Evolutionary conservation across 2,888 invertebrate species (phyloP).

Genomic region (Tubulanus polymorphus): DNA sequence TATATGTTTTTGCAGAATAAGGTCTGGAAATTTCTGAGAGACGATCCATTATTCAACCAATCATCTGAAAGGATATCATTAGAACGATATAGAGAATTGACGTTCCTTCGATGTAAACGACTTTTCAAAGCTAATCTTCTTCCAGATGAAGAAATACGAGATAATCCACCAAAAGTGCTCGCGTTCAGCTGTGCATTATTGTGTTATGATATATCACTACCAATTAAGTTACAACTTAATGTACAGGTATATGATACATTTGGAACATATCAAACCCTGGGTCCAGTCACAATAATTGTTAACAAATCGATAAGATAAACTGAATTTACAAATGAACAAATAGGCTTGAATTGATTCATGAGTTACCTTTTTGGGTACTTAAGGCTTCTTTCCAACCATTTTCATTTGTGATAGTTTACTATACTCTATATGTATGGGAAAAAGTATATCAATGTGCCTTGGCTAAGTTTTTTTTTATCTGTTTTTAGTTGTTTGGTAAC

Average conservation of each 20-base stretch:
- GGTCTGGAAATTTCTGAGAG: conserved; percentile 73
- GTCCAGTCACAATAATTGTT: not conserved
- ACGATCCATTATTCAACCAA: conserved; percentile 74
- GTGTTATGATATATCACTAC: conserved; percentile 51
- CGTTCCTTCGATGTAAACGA: conserved; percentile 56
- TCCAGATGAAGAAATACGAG: conserved; percentile 57
- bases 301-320: not conserved
- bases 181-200: conserved; percentile 44
- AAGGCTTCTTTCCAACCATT: too few relatives aligned
- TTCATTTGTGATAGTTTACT: too few relatives aligned
- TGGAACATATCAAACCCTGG: not conserved
- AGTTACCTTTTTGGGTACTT: too few relatives aligned
- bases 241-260: conserved; percentile 30
- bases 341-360: not conserved
- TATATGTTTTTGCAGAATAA: conserved; percentile 61
- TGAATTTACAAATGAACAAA: not conserved
- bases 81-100: conserved; percentile 63
- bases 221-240: conserved; percentile 45
- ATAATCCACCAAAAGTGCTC: conserved; percentile 45
- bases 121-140: conserved; percentile 65
- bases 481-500: conserved; percentile 56
- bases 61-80: conserved; percentile 61
- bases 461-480: too few relatives aligned
- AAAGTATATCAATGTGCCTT: too few relatives aligned
- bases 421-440: too few relatives aligned